Evolutionary conservation across 2,888 invertebrate genomes (phyloP).

Genomic region (Cheilosia impressa): DNA sequence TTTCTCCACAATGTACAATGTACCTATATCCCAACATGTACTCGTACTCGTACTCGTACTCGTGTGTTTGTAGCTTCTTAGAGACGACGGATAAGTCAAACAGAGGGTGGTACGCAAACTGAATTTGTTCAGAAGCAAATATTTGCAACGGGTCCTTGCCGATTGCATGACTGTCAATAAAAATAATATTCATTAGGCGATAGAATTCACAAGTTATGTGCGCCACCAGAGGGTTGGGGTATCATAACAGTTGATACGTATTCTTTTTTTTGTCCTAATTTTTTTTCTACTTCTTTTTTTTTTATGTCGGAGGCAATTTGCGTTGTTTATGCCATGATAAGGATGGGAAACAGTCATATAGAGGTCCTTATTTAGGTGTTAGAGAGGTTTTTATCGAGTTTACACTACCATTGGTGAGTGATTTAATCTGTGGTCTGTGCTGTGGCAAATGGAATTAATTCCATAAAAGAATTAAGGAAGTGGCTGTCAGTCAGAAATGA

Average conservation of each 20-base stretch:
- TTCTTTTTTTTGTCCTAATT: no score
- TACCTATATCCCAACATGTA: no score
- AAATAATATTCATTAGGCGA: conserved; percentile 74
- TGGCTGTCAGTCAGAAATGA: no score
- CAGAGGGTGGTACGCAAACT: conserved; percentile 55
- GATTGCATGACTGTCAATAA: conserved; percentile 74
- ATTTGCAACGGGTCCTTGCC: conserved; percentile 64
- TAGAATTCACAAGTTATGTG: conserved; percentile 72
- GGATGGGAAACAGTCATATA: not conserved
- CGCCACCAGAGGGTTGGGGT: conserved; percentile 13
- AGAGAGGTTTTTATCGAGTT: not conserved
- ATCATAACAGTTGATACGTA: conserved; percentile 7
- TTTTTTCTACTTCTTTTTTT: not conserved
- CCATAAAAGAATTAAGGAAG: not conserved
- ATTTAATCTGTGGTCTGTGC: not conserved
- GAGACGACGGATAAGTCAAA: conserved; percentile 47
- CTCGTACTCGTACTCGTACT: not conserved
- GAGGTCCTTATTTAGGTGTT: conserved; percentile 13
- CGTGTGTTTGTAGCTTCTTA: not conserved
- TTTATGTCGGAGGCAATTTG: conserved; percentile 36
- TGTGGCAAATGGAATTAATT: not conserved
- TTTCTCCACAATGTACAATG: not conserved
- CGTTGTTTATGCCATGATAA: conserved; percentile 60
- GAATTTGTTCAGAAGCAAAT: conserved; percentile 72
- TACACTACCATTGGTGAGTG: not conserved